Evolutionary conservation across 2,888 invertebrate genomes (phyloP).

Genomic region (Anoplius nigerrimus): DNA sequence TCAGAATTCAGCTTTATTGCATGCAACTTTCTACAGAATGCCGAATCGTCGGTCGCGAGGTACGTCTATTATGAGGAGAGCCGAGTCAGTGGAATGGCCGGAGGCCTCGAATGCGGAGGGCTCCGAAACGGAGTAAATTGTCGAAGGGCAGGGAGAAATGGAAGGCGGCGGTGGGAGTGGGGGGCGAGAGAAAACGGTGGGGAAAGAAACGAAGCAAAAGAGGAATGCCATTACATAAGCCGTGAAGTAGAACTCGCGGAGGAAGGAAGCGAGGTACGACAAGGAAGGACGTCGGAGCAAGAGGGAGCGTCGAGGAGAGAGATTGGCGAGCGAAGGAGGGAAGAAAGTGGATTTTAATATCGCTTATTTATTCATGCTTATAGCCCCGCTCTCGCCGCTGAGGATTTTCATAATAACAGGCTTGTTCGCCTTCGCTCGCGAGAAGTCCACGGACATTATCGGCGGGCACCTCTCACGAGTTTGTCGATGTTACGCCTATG

Average conservation of each 20-base stretch:
- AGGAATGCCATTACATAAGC: conserved; percentile 56
- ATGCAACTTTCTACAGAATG: too few relatives aligned
- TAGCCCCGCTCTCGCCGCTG: conserved; percentile 49
- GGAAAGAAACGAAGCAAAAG: conserved; percentile 34
- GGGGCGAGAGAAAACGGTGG: background rate
- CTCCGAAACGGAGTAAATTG: conserved; percentile 51
- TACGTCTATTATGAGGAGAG: conserved; percentile 25
- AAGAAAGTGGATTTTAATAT: conserved; percentile 61
- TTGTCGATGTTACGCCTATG: conserved; percentile 38
- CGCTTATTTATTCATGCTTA: conserved; percentile 64
- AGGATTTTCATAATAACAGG: conserved; percentile 59
- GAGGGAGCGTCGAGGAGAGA: conserved; percentile 21
- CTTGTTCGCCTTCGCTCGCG: conserved; percentile 31
- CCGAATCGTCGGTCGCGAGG: conserved; percentile 3
- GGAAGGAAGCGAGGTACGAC: conserved; percentile 5
- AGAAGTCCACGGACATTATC: conserved; percentile 38
- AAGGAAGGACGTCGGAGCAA: conserved; percentile 17
- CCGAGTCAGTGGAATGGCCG: conserved; percentile 1
- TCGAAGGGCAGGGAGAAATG: conserved; percentile 33
- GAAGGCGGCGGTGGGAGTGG: conserved; percentile 1
- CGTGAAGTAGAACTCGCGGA: conserved; percentile 33
- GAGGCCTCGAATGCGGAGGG: background rate
- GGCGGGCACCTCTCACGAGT: conserved; percentile 21
- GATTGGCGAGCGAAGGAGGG: conserved; percentile 18
- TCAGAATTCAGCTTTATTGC: conserved; percentile 8